A percentile compares a stretch with the other conserved stretches of the same genome.
These are phyloP conservation scores for Cepaea hortensis DNA, from an alignment of 2,888 invertebrate genomes.

Conservation along the genomic window DNA sequence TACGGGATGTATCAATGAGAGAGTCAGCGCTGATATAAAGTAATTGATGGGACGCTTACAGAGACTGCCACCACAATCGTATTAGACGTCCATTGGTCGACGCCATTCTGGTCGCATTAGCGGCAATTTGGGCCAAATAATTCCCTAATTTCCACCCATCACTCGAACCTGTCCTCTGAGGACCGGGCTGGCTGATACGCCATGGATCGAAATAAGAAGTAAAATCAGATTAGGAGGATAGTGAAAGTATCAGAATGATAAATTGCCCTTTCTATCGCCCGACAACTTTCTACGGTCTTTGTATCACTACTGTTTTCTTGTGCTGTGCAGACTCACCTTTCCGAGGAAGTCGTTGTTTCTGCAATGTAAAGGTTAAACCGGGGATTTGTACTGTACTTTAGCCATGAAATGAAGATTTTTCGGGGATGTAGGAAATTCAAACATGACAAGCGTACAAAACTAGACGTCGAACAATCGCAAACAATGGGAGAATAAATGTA, in stretches of 20 bases:
- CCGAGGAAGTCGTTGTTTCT: no score
- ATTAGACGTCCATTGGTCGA: conserved; percentile 41
- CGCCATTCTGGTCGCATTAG: conserved; percentile 37
- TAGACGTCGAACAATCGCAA: no score
- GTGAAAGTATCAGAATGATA: conserved; percentile 20
- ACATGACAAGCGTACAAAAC: no score
- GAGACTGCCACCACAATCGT: conserved; percentile 41
- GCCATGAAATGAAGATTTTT: no score
- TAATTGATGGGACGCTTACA: conserved; percentile 47
- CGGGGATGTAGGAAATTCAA: no score
- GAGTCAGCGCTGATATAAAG: conserved; percentile 36
- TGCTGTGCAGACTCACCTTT: no score
- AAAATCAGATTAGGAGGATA: conserved; percentile 42
- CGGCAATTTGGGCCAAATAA: conserved; percentile 46
- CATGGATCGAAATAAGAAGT: conserved; percentile 40
- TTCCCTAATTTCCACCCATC: conserved; percentile 39
- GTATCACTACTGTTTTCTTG: background rate
- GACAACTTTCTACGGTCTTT: background rate
- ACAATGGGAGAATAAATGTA: no score
- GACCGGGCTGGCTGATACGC: conserved; percentile 7
- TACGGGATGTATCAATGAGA: conserved; percentile 28
- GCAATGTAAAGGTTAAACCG: no score
- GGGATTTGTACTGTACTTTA: no score
- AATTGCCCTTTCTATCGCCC: conserved; percentile 8
- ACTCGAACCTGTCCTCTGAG: conserved; percentile 1